phyloP scores from a whole-genome alignment of 1,140 invertebrate genomes.

The Aleiodes sp. region DNA sequence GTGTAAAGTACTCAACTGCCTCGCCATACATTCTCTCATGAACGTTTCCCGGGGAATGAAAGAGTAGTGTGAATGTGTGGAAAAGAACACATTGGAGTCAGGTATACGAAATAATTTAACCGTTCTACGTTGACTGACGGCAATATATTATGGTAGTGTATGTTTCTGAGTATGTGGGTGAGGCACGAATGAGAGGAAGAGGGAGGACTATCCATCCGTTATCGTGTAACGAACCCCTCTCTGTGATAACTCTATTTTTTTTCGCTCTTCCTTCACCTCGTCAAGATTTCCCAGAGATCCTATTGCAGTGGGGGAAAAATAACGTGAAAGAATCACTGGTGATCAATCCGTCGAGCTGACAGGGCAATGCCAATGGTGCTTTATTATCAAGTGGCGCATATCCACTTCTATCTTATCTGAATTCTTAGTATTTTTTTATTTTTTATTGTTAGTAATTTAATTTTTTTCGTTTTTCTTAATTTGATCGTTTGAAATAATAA shows the following conservation, averaged over 20 bases:
- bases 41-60: not conserved
- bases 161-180: not conserved
- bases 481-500: too few species aligned
- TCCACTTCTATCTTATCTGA: not conserved
- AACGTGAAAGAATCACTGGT: not conserved
- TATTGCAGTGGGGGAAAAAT: not conserved
- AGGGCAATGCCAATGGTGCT: not conserved
- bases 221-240: slow-evolving; percentile 15
- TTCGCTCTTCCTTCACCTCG: not conserved
- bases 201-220: not conserved
- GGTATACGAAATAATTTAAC: slow-evolving; percentile 12
- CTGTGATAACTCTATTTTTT: slow-evolving; percentile 2
- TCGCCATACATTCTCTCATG: too few species aligned
- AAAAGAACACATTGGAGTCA: not conserved
- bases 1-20: not conserved
- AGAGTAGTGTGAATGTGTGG: not conserved
- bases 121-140: slow-evolving; percentile 6
- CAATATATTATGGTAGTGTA: slow-evolving; percentile 4
- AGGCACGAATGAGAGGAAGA: not conserved
- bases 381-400: not conserved
- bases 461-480: too few species aligned
- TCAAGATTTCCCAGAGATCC: slow-evolving; percentile 9
- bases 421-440: too few species aligned
- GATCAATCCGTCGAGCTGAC: not conserved
- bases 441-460: too few species aligned